These are phyloP conservation scores for Panopea generosa DNA, from an alignment of 2,888 invertebrate genomes.

Conservation along the genomic window DNA sequence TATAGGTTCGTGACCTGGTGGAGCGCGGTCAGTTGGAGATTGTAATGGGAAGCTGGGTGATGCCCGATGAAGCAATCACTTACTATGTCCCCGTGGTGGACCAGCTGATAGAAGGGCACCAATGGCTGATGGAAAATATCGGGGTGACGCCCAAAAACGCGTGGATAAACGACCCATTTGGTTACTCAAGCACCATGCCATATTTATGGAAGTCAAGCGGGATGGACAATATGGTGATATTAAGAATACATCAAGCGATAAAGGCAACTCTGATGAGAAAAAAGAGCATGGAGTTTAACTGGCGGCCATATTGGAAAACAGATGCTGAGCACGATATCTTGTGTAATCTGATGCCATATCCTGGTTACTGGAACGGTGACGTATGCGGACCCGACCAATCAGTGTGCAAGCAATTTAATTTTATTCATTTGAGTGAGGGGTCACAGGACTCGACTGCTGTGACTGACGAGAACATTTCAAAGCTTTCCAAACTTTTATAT, in stretches of 20 bases:
- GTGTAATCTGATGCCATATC: constrained; percentile 97
- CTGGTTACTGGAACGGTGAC: constrained; percentile 97
- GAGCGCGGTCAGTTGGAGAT: constrained; percentile 82
- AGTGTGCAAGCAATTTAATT: constrained; percentile 86
- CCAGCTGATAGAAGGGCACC: constrained; percentile 84
- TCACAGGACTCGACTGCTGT: constrained; percentile 81
- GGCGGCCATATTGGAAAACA: constrained; percentile 91
- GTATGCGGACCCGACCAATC: constrained; percentile 98
- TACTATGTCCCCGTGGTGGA: constrained; percentile 82
- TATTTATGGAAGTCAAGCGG: constrained; percentile 83
- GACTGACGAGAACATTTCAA: constrained; percentile 90
- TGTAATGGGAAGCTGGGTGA: constrained; percentile 84
- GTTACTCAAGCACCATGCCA: constrained; percentile 83
- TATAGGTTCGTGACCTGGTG: constrained; percentile 76
- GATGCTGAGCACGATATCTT: constrained; percentile 87
- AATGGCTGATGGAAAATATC: constrained; percentile 82
- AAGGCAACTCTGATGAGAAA: constrained; percentile 92
- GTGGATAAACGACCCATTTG: constrained; percentile 85
- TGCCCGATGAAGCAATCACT: constrained; percentile 84
- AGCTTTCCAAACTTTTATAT: constrained; percentile 92
- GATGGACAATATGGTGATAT: constrained; percentile 82
- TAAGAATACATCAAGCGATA: constrained; percentile 90
- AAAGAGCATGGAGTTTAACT: constrained; percentile 94
- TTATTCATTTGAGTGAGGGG: constrained; percentile 91
- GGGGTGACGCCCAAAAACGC: constrained; percentile 86